A percentile compares a stretch with the other conserved stretches of the same genome.
Conservation (phyloP, 2,797 vertebrate species). For the Sebastiscus albofasciatus region DNA sequence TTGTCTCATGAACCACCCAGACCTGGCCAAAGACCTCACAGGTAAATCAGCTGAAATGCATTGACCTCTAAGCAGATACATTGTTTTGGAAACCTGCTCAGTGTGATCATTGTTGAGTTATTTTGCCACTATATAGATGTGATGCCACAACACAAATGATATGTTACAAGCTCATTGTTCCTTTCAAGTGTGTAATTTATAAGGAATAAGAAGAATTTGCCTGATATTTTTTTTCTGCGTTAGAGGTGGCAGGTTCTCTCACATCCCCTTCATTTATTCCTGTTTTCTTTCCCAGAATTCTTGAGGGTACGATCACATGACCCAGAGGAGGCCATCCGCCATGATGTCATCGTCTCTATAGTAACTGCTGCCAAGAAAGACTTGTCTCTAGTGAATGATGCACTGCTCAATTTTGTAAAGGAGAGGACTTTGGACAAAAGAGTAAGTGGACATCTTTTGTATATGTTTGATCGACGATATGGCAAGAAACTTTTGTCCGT, state of each 20-base stretch:
- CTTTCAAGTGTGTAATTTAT: not conserved
- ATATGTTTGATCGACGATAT: not conserved
- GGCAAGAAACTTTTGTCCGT: not conserved
- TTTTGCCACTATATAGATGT: not conserved
- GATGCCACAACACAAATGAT: not conserved
- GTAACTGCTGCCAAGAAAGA: slow-evolving; percentile 98
- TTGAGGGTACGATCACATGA: slow-evolving; percentile 97
- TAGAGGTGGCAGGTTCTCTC: not conserved
- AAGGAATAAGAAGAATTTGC: not conserved
- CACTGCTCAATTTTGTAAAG: slow-evolving; percentile 95
- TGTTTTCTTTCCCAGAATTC: slow-evolving; percentile 84
- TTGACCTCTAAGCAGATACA: not conserved
- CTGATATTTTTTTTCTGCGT: not conserved
- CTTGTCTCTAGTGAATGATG: slow-evolving; percentile 94
- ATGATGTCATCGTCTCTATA: slow-evolving; percentile 98
- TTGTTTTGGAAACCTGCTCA: not conserved
- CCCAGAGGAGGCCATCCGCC: slow-evolving; percentile 97
- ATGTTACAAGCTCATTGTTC: not conserved
- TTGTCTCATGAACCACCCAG: slow-evolving; percentile 98
- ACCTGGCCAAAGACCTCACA: slow-evolving; percentile 98
- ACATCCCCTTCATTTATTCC: not conserved
- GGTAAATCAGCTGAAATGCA: slow-evolving; percentile 76
- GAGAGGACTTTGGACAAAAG: slow-evolving; percentile 97
- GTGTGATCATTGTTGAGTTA: not conserved
- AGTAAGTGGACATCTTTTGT: slow-evolving; percentile 79